Percentiles rank a stretch among this genome's conserved stretches.
Conservation (phyloP, 2,888 invertebrate species). For the Drosophila diplacantha region DNA sequence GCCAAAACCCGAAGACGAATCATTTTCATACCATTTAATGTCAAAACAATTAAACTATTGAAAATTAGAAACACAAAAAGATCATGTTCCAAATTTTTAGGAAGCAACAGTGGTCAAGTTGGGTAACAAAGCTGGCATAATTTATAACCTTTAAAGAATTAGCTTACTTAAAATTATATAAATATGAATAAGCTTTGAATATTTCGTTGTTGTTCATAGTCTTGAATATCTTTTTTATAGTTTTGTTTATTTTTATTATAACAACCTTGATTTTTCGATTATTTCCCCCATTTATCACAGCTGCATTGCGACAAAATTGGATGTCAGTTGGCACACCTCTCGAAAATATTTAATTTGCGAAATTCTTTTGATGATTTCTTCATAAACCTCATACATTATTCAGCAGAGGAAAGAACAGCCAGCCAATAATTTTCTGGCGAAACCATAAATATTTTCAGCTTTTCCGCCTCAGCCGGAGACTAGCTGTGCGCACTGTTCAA, state of each 20-base stretch:
- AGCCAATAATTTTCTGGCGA: slow-evolving; percentile 8
- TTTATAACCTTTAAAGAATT: background rate
- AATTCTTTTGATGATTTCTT: background rate
- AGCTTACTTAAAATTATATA: too few relatives aligned
- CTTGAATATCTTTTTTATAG: too few relatives aligned
- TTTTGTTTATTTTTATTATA: too few relatives aligned
- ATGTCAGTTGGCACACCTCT: slow-evolving; percentile 9
- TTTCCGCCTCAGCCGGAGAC: slow-evolving; percentile 16
- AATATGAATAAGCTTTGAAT: background rate
- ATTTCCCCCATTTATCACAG: background rate
- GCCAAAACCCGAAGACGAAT: slow-evolving; percentile 23
- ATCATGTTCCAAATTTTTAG: slow-evolving; percentile 31
- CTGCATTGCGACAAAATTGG: slow-evolving; percentile 1
- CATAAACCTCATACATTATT: slow-evolving; percentile 16
- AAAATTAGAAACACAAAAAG: slow-evolving; percentile 34
- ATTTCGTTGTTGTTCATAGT: too few relatives aligned
- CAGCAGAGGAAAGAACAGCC: background rate
- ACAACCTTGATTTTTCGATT: too few relatives aligned
- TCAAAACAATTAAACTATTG: slow-evolving; percentile 60
- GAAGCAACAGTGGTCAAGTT: slow-evolving; percentile 16
- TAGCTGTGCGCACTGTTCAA: slow-evolving; percentile 21
- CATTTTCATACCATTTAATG: slow-evolving; percentile 54
- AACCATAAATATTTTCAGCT: slow-evolving; percentile 17
- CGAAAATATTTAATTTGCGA: background rate
- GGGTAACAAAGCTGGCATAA: background rate